Percentiles rank a stretch among this genome's conserved stretches.
Evolutionary conservation across 1,140 invertebrate genomes (phyloP).

Genomic region (Caenorhabditis briggsae): DNA sequence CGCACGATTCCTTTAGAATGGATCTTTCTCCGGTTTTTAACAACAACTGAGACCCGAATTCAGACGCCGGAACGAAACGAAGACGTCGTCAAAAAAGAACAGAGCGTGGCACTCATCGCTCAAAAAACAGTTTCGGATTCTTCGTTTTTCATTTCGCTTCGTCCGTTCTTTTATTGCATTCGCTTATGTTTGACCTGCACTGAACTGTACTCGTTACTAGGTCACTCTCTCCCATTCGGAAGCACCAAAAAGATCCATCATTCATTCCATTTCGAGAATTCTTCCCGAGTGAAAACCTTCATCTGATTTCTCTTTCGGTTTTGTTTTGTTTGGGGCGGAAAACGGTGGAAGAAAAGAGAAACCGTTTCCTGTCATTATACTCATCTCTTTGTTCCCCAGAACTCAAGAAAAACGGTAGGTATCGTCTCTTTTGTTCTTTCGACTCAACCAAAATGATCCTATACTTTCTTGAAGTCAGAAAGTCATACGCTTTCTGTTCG

Average conservation of each 20-base stretch:
- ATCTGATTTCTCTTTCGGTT: conserved; percentile 50
- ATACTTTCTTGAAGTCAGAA: too few species aligned
- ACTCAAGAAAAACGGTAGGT: conserved; percentile 6
- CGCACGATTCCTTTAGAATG: conserved; percentile 20
- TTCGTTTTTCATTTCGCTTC: neutral
- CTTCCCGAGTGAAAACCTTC: conserved; percentile 15
- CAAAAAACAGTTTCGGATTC: conserved; percentile 10
- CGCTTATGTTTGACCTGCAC: conserved; percentile 50
- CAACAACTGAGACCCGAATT: neutral
- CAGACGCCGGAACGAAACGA: neutral
- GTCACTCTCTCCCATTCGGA: conserved; percentile 42
- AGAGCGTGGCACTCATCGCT: conserved; percentile 20
- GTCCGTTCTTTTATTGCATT: conserved; percentile 32
- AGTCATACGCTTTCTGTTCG: too few species aligned
- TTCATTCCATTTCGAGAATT: conserved; percentile 49
- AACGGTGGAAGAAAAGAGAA: neutral
- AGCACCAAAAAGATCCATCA: conserved; percentile 8
- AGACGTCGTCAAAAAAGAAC: conserved; percentile 2
- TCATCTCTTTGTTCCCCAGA: neutral
- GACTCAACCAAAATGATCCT: neutral
- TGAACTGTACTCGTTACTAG: conserved; percentile 51
- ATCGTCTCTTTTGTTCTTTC: neutral
- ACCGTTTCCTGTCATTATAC: conserved; percentile 49
- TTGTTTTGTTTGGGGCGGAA: conserved; percentile 13
- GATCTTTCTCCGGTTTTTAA: neutral